Evolutionary conservation across 2,888 invertebrate species (phyloP).

Genomic region (Noctua fimbriata): DNA sequence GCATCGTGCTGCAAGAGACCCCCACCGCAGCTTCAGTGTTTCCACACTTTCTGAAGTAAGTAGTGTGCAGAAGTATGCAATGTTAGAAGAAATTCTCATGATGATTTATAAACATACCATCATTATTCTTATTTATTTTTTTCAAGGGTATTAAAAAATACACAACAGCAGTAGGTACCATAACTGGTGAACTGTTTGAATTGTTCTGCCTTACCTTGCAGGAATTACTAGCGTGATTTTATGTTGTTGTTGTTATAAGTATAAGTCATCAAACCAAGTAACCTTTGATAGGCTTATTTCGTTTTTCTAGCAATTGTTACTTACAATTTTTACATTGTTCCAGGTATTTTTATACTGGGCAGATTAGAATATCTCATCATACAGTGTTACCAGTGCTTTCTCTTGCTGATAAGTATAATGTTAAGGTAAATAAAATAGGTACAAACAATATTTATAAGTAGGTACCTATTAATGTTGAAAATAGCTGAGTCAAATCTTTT

Average conservation of each 20-base stretch:
- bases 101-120: constrained; percentile 1
- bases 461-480: background rate
- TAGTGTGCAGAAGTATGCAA: constrained; percentile 5
- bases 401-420: constrained; percentile 98
- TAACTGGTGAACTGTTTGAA: background rate
- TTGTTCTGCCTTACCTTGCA: background rate
- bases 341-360: constrained; percentile 96
- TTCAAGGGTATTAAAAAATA: background rate
- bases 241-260: background rate
- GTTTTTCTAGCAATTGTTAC: background rate
- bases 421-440: constrained; percentile 90
- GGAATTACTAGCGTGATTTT: background rate
- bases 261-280: background rate
- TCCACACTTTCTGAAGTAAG: constrained; percentile 95
- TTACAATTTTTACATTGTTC: constrained; percentile 44
- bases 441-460: constrained; percentile 27
- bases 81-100: background rate
- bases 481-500: background rate
- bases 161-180: background rate
- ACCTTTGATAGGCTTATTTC: background rate
- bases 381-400: constrained; percentile 97
- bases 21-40: constrained; percentile 96
- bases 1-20: constrained; percentile 96
- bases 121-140: constrained; percentile 1
- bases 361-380: constrained; percentile 95